Base-by-base conservation (phyloP, 1,140 invertebrate species). In the Musca domestica region DNA sequence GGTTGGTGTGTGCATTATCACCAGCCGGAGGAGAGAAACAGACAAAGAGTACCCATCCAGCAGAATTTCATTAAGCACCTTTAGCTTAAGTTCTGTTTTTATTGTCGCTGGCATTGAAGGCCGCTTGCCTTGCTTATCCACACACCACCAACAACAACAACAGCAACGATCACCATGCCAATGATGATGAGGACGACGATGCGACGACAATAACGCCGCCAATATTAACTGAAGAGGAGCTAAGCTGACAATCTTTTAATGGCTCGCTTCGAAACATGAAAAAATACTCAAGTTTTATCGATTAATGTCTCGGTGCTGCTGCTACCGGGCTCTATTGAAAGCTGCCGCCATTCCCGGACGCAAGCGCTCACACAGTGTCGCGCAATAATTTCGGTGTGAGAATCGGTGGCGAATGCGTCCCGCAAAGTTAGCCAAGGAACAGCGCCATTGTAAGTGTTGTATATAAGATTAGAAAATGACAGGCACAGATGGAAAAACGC, bases 241-340 rank as follows among this genome's bases (percentile, higher is more conserved):
- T 19, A 22, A 51, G 74, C 77, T 75, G 75, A 79, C 77, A 80
- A 80, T 80, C 77, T 76, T 76, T 80, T 80, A 80, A 80, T 80
- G 78, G 78, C 76, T 80, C 78, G 78, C 78, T 75, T 80, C 72
- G 71, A 72, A 78, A 80, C 78, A 80, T 80, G 78, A 80, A 80
- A 80, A 80, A 77, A 80, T 80, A 80, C 78, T 80, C 78, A 80
- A 80, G 78, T 80, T 76, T 80, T 80, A 80, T 80, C 78, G 78
- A 80, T 80, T 80, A 80, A 80, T 80, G 78, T 80, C 77, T 76
- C 78, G 77, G 75, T 80, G 74, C 76, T 78, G 77, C 77, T 72
- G 77, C 77, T 80, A 80, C 77, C 76, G 77, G 76, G 76, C 75
- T 74, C 73, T 74, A 74, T 73, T 76, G 69, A 70, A 49, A 34